Conservation (phyloP, 2,888 invertebrate genomes). For the Scaptomyza caliginosa region DNA sequence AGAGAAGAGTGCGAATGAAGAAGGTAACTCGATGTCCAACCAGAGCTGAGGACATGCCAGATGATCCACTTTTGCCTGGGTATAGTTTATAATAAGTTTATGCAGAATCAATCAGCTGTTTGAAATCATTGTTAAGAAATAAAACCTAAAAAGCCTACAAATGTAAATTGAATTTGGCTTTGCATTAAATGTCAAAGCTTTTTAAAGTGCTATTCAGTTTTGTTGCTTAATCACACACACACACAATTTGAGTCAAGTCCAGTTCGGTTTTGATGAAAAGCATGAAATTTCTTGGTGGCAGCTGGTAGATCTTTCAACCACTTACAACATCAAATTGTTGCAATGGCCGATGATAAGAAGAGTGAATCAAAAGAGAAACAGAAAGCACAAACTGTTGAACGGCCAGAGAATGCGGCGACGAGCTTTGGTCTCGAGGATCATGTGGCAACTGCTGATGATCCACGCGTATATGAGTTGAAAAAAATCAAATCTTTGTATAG, state of each 20-base stretch:
- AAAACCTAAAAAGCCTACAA: background rate
- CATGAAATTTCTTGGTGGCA: conserved; percentile 45
- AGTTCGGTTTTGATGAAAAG: conserved; percentile 4
- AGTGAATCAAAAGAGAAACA: background rate
- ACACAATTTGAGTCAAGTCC: background rate
- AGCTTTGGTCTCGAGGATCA: conserved; percentile 37
- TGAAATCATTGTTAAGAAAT: background rate
- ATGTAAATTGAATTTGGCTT: background rate
- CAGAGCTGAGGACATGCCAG: background rate
- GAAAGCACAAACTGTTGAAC: background rate
- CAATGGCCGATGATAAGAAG: conserved; percentile 24
- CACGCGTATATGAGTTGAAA: conserved; percentile 15
- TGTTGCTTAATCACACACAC: background rate
- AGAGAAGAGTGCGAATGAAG: background rate
- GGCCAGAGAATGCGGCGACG: conserved; percentile 34
- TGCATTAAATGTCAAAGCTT: conserved; percentile 16
- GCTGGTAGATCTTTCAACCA: conserved; percentile 20
- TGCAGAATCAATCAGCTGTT: background rate
- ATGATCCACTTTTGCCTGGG: background rate
- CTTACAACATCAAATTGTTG: background rate
- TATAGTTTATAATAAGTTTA: background rate
- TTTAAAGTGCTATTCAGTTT: background rate
- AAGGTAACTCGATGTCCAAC: background rate
- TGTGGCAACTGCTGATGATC: conserved; percentile 27
- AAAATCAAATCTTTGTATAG: background rate